Conservation (phyloP, 2,797 vertebrate species). For the Tenualosa thibaudeaui region DNA sequence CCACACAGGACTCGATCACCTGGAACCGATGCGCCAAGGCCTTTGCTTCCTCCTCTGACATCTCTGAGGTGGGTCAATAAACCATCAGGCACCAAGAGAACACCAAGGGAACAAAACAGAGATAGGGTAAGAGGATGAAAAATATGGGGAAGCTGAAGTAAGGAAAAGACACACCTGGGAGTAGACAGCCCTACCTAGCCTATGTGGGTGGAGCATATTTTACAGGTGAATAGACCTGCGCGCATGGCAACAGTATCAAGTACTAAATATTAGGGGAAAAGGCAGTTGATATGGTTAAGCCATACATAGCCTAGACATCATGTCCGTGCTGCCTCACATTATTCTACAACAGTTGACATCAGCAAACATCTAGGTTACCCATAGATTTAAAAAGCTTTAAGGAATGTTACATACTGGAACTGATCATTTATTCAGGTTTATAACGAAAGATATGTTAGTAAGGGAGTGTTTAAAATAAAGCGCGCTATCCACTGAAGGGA, state of each 20-base stretch:
- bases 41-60: conserved; percentile 15
- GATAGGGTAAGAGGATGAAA: not conserved
- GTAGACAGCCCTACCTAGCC: not conserved
- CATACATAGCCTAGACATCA: not conserved
- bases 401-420: not conserved
- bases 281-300: not conserved
- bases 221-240: not conserved
- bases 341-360: not conserved
- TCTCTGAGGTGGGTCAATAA: not conserved
- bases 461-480: not conserved
- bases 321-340: not conserved
- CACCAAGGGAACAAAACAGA: not conserved
- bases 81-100: not conserved
- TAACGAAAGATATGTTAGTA: not conserved
- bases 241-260: not conserved
- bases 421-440: not conserved
- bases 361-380: not conserved
- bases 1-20: conserved; percentile 68
- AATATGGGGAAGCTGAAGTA: not conserved
- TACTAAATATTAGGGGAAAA: not conserved
- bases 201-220: not conserved
- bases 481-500: not conserved
- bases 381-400: not conserved
- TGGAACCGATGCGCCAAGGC: conserved; percentile 70
- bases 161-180: conserved; percentile 8